Conservation (phyloP, 2,888 invertebrate genomes). For the Boloria selene region DNA sequence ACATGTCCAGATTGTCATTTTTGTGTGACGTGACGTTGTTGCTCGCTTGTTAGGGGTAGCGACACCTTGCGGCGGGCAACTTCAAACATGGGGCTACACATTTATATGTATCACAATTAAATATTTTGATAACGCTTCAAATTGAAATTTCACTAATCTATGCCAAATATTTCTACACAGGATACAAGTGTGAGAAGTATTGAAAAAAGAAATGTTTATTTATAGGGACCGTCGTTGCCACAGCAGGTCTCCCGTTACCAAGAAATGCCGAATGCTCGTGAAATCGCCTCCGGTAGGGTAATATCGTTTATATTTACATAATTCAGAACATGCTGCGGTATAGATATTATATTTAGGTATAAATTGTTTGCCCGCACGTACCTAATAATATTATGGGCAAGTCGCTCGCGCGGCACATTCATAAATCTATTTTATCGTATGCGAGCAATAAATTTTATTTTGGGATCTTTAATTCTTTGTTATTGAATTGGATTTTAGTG, state of each 20-base stretch:
- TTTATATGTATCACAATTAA: background rate
- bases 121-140: background rate
- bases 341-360: constrained; percentile 44
- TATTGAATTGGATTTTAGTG: constrained; percentile 83
- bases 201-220: constrained; percentile 5
- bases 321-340: constrained; percentile 37
- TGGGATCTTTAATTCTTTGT: constrained; percentile 83
- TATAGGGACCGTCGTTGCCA: constrained; percentile 9
- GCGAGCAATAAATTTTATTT: constrained; percentile 82
- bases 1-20: constrained; percentile 44
- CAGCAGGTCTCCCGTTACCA: constrained; percentile 26
- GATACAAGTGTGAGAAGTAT: background rate
- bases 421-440: constrained; percentile 83
- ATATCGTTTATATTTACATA: constrained; percentile 44
- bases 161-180: background rate
- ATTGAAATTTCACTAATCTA: background rate
- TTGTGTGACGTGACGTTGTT: constrained; percentile 35
- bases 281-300: constrained; percentile 34
- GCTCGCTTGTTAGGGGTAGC: constrained; percentile 34
- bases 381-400: constrained; percentile 71
- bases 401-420: constrained; percentile 63
- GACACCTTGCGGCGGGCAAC: constrained; percentile 48
- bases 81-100: constrained; percentile 13
- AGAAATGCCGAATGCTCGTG: constrained; percentile 33
- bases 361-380: constrained; percentile 62